Evolutionary conservation across 2,888 invertebrate species (phyloP).

Genomic region (Cryptocheilus praepositus): DNA sequence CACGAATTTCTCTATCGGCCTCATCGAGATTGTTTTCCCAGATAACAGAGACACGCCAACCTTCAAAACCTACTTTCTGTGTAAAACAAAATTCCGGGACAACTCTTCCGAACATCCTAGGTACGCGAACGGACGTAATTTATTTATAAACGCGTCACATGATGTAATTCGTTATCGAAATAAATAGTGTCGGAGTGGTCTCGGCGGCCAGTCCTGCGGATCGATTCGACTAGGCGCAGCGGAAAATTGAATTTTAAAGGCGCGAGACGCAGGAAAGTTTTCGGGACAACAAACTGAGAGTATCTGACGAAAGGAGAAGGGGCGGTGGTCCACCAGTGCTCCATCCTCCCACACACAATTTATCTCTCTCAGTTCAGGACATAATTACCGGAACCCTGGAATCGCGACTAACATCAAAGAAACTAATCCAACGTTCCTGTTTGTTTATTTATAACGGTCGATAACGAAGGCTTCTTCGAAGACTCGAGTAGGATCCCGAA

Average conservation of each 20-base stretch:
- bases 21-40: no score
- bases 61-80: no score
- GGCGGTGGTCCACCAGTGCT: background rate
- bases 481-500: constrained; percentile 34
- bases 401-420: no score
- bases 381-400: constrained; percentile 26
- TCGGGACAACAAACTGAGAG: background rate
- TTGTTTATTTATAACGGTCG: constrained; percentile 53
- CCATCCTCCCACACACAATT: no score
- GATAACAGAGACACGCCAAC: no score
- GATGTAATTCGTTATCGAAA: constrained; percentile 6
- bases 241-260: background rate
- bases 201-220: background rate
- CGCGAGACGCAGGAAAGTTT: background rate
- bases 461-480: constrained; percentile 28
- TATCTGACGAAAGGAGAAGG: constrained; percentile 16
- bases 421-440: constrained; percentile 18
- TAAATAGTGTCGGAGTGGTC: constrained; percentile 5
- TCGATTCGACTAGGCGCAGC: background rate
- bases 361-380: constrained; percentile 4
- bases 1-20: no score
- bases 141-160: constrained; percentile 7
- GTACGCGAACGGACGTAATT: background rate
- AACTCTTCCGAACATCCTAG: no score
- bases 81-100: no score